Conservation (phyloP, 53 echinoderm and acorn worm genomes). For the Luidia sarsii region DNA sequence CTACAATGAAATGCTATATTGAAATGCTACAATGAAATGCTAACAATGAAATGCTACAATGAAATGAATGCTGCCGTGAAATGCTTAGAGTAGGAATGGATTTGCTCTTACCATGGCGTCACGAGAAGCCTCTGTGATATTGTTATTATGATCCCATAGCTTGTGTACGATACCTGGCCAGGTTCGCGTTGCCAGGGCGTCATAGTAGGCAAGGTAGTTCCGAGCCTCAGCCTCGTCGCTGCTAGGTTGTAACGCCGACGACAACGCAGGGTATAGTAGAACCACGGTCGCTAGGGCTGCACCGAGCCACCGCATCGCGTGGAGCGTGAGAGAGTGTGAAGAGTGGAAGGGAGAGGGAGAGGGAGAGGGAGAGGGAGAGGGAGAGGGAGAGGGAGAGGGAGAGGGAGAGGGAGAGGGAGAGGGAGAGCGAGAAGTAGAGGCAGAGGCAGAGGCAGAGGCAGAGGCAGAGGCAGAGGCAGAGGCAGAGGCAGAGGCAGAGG, state of each 20-base stretch:
- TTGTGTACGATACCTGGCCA: slow-evolving; percentile 62
- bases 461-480: too few species aligned
- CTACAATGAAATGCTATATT: too few species aligned
- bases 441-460: too few species aligned
- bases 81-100: not conserved
- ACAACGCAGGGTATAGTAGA: too few species aligned
- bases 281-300: too few species aligned
- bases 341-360: too few species aligned
- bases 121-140: slow-evolving; percentile 62
- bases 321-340: not conserved
- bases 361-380: not conserved
- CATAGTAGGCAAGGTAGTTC: slow-evolving; percentile 53
- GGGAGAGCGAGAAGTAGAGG: not conserved
- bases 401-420: not conserved
- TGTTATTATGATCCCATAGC: slow-evolving; percentile 66
- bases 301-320: too few species aligned
- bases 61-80: too few species aligned
- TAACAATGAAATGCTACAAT: not conserved
- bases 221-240: slow-evolving; percentile 20
- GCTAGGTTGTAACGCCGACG: too few species aligned
- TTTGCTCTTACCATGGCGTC: slow-evolving; percentile 49
- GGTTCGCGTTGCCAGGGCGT: slow-evolving; percentile 38
- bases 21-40: not conserved
- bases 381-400: not conserved
- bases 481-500: too few species aligned